Base-by-base conservation (phyloP, 2,113 vertebrate genomes). In the Nicator chloris region DNA sequence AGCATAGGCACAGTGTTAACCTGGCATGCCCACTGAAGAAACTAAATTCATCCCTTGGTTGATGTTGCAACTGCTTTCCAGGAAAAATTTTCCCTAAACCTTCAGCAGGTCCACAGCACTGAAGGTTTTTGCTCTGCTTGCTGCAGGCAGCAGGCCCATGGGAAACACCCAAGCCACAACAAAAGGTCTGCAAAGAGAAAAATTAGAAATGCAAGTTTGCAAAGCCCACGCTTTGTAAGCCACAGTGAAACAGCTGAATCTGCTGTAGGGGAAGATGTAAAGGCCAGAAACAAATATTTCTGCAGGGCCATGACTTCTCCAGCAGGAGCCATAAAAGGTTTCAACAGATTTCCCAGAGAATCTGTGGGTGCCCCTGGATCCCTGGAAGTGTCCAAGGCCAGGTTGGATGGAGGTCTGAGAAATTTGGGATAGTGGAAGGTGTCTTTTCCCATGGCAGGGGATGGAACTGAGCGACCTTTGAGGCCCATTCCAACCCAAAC, bases 391-490 rank as follows among this genome's bases (percentile, higher is more conserved):
- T 3, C 44, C 61, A 68, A 47, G 30, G 39, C 6, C 17, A 47
- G 70, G n/a, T 0, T 75, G 60, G 45, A 75, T 1, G 2, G 22
- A 27, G 13, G 13, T 37, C 0, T 0, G 69, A 39, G 16, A 33
- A 60, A 0, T 16, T 28, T 68, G 63, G n/a, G 24, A 3, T 0
- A 22, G 17, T 54, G 21, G 12, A 9, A 82, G 12, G 14, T 53
- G 45, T 39, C 33, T 2, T 12, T 65, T 7, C 26, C 49, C 22
- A 50, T 37, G 68, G 44, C 61, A 50, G 14, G 26, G 27, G 9
- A 10, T 73, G 13, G 33, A 7, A n/a, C 1, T 11, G 17, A 27
- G 9, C 39, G 45, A 1, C 6, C 13, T 76, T 75, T 22, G 45
- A 82, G 16, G 20, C 3, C 24, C 16, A 4, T 75, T 76, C 53